These are phyloP conservation scores for Sminthopsis crassicaudata DNA, from an alignment of 2,113 vertebrate genomes.

Conservation along the genomic window DNA sequence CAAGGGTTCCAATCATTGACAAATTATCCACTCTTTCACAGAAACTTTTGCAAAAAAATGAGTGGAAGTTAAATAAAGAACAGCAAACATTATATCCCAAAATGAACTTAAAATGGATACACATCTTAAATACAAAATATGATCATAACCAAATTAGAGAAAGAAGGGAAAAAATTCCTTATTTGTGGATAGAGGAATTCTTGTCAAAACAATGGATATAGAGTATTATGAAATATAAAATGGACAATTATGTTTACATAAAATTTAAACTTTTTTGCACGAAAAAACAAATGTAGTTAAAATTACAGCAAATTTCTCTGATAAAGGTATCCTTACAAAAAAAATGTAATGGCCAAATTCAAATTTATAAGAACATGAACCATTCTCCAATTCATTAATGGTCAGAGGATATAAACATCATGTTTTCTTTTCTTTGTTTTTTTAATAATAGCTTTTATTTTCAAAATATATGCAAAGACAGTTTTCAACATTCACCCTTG, in stretches of 20 bases:
- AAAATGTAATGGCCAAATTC: not conserved
- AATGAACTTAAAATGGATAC: not conserved
- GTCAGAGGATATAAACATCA: not conserved
- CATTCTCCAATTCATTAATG: not conserved
- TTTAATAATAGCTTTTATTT: too few relatives aligned
- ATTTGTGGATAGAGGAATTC: not conserved
- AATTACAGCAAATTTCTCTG: not conserved
- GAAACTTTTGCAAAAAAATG: not conserved
- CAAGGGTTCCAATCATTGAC: not conserved
- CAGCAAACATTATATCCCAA: not conserved
- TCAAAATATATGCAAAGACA: too few relatives aligned
- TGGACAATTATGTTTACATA: not conserved
- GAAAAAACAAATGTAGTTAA: not conserved
- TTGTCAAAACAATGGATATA: not conserved
- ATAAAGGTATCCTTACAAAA: not conserved
- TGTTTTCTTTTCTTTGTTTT: not conserved
- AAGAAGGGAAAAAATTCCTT: not conserved
- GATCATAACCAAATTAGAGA: not conserved
- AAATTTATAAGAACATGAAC: not conserved
- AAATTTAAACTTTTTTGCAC: not conserved
- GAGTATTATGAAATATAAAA: not conserved
- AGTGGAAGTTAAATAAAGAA: not conserved
- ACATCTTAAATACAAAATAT: not conserved
- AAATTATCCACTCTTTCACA: not conserved
- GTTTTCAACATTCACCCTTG: too few relatives aligned